Base-by-base conservation (phyloP, 2,888 invertebrate genomes). In the Tuberolachnus salignus region DNA sequence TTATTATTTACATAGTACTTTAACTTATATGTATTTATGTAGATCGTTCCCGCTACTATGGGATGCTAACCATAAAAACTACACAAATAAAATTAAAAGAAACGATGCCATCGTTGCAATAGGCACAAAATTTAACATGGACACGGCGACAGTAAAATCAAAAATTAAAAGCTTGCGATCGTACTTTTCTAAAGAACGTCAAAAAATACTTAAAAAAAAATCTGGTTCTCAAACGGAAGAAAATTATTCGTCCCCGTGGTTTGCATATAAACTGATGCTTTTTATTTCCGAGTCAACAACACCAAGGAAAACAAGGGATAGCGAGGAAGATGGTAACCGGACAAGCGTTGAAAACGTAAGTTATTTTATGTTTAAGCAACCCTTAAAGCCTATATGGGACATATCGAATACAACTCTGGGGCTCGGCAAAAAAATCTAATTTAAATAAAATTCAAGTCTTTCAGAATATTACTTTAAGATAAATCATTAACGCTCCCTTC, bases 1-100 rank as follows among this genome's bases (percentile, higher is more conserved):
- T 14, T 1, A 49, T 1, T 49, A 14, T 13, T 14, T 16, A 49
- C 49, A 49, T 49, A 16, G 19, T n/a, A n/a, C n/a, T n/a, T n/a
- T n/a, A n/a, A n/a, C n/a, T n/a, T n/a, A n/a, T n/a, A n/a, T n/a
- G n/a, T n/a, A n/a, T n/a, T 53, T 19, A 53, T 53, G n/a, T 61
- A 61, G 59, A 61, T 61, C 63, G 42, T 63, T 63, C 11, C 42
- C 16, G 42, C 16, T 63, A 63, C 63, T 63, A n/a, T 63, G 63
- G 63, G 63, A 63, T 63, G n/a, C n/a, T 42, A 63, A 63, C 10
- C 63, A 63, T 63, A 42, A 63, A 63, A 1, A 13, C 0, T 42
- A 61, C 61, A 55, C 55, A 19, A 55, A 55, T 55, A 55, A 55
- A 55, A 55, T 55, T 19, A 55, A 55, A 55, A 55, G 55, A 55